phyloP scores from a whole-genome alignment of 1,140 invertebrate species.

The Cotesia chilonis region DNA sequence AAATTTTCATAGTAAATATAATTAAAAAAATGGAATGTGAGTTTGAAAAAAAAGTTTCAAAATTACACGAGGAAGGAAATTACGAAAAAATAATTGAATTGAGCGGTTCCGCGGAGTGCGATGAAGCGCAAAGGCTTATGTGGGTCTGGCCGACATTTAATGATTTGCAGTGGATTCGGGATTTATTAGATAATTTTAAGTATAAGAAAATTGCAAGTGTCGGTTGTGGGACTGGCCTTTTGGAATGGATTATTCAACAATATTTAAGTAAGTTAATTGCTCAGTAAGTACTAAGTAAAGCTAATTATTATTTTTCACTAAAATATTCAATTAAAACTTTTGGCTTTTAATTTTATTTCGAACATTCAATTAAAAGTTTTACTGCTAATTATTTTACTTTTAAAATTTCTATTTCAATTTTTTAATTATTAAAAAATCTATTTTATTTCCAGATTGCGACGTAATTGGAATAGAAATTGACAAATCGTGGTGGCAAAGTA shows the following conservation, averaged over 20 bases:
- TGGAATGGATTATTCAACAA: conserved; percentile 68
- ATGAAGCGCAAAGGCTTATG: conserved; percentile 60
- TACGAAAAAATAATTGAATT: conserved; percentile 52
- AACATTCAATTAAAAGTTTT: no score
- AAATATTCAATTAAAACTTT: no score
- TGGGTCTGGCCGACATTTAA: conserved; percentile 69
- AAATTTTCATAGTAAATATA: no score
- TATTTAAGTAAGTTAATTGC: conserved; percentile 57
- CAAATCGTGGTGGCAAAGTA: conserved; percentile 70
- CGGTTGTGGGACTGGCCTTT: conserved; percentile 69
- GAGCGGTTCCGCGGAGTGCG: conserved; percentile 38
- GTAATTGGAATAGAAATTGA: conserved; percentile 70
- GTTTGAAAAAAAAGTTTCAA: conserved; percentile 47
- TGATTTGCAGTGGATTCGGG: conserved; percentile 63
- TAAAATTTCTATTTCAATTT: conserved; percentile 20
- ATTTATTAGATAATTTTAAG: conserved; percentile 46
- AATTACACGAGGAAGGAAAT: conserved; percentile 44
- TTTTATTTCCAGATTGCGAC: conserved; percentile 56
- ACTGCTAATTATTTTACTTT: no score
- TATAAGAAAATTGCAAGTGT: conserved; percentile 64
- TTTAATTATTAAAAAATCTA: no score
- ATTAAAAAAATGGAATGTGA: conserved; percentile 35
- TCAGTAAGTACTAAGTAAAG: neutral
- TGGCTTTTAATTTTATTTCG: no score
- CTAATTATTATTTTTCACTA: neutral